These are phyloP conservation scores for Dicaeum eximium DNA, from an alignment of 2,113 vertebrate species.

Conservation along the genomic window DNA sequence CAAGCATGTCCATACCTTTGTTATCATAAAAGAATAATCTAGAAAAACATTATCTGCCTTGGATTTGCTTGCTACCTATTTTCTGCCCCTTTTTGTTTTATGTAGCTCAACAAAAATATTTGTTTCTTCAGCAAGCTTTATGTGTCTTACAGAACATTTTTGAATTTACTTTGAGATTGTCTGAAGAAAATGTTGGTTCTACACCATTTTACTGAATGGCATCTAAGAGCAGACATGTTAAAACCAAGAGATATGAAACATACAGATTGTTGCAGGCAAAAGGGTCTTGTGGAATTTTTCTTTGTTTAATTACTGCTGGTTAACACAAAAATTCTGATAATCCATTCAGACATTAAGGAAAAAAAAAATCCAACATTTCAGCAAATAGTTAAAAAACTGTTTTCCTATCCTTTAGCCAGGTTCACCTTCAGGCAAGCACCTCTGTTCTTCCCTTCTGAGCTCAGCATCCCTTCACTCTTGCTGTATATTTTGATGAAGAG, in stretches of 20 bases:
- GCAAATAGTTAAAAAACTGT: background rate
- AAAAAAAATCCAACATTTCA: background rate
- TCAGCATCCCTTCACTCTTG: background rate
- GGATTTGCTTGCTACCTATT: background rate
- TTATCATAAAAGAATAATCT: background rate
- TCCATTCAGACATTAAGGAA: background rate
- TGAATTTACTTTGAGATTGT: background rate
- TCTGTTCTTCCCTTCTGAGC: background rate
- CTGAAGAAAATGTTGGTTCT: background rate
- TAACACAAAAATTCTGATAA: background rate
- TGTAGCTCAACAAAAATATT: background rate
- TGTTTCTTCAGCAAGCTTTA: background rate
- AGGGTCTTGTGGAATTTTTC: background rate
- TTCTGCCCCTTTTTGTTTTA: background rate
- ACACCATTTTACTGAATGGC: background rate
- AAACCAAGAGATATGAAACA: fast-evolving
- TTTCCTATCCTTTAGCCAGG: background rate
- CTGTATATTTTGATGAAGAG: background rate
- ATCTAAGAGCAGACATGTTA: background rate
- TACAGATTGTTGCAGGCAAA: background rate
- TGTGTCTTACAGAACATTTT: background rate
- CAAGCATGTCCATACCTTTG: background rate
- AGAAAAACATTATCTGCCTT: background rate
- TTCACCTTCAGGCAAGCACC: background rate
- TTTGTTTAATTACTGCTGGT: background rate